phyloP scores from a whole-genome alignment of 1,140 invertebrate species.

The Cydia amplana region DNA sequence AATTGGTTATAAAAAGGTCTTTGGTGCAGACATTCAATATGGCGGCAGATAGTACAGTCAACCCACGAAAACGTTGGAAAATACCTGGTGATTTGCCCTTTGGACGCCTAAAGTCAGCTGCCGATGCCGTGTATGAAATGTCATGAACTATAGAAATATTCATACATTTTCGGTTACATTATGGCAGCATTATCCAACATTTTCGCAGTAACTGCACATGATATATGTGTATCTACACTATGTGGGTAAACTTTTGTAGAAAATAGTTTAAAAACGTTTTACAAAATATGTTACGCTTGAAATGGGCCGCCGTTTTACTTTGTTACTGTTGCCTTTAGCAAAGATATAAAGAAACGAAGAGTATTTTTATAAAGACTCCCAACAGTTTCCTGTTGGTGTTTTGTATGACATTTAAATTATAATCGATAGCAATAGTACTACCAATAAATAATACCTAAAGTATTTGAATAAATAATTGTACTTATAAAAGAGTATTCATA shows the following conservation, averaged over 20 bases:
- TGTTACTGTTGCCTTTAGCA: not conserved
- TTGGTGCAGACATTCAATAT: constrained; percentile 26
- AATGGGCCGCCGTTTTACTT: not conserved
- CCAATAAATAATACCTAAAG: too few species aligned
- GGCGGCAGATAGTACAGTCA: not conserved
- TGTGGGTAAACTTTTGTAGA: constrained; percentile 24
- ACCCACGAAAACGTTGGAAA: not conserved
- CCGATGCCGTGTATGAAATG: too few species aligned
- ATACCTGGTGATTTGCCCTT: too few species aligned
- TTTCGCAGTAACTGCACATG: constrained; percentile 2
- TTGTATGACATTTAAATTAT: not conserved
- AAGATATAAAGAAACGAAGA: not conserved
- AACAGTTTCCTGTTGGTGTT: not conserved
- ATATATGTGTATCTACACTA: not conserved
- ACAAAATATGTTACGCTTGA: constrained; percentile 12
- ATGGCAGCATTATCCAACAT: not conserved
- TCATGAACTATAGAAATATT: too few species aligned
- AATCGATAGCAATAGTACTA: not conserved
- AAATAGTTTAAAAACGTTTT: constrained; percentile 26
- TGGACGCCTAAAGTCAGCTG: too few species aligned
- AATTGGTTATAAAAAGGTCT: constrained; percentile 30
- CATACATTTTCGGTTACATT: too few species aligned
- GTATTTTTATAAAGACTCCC: not conserved
- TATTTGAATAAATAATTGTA: too few species aligned
- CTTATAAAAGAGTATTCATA: too few species aligned